Conservation (phyloP, 1,140 invertebrate genomes). For the Drosophila subobscura region DNA sequence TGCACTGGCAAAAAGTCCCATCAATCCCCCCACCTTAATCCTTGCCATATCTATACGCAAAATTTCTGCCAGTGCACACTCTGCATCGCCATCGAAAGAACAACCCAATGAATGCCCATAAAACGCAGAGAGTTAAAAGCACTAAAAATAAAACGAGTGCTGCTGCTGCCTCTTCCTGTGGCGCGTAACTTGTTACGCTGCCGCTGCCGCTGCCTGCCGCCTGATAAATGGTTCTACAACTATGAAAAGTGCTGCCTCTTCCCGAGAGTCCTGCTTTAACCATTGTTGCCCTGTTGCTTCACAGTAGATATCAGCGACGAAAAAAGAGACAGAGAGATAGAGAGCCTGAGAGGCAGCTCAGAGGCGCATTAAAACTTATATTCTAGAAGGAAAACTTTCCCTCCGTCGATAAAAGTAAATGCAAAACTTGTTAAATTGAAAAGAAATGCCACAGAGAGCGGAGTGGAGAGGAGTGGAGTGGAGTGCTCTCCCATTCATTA, state of each 20-base stretch:
- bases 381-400: conserved; percentile 49
- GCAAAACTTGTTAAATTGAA: conserved; percentile 58
- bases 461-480: conserved; percentile 10
- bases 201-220: conserved; percentile 36
- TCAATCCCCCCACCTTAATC: not conserved
- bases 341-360: no score
- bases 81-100: conserved; percentile 19
- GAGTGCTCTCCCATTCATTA: not conserved
- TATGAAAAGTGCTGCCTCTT: conserved; percentile 29
- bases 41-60: not conserved
- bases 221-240: conserved; percentile 62
- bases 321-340: conserved; percentile 4
- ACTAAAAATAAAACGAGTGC: conserved; percentile 56
- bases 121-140: conserved; percentile 50
- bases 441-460: conserved; percentile 17
- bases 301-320: conserved; percentile 22
- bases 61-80: conserved; percentile 34
- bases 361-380: conserved; percentile 65
- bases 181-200: conserved; percentile 68
- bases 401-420: conserved; percentile 62
- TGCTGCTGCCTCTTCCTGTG: conserved; percentile 46
- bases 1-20: conserved; percentile 29
- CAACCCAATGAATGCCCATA: conserved; percentile 48
- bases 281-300: conserved; percentile 55
- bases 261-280: no score